phyloP scores from a whole-genome alignment of 2,797 vertebrate species.

The Lophius americanus region DNA sequence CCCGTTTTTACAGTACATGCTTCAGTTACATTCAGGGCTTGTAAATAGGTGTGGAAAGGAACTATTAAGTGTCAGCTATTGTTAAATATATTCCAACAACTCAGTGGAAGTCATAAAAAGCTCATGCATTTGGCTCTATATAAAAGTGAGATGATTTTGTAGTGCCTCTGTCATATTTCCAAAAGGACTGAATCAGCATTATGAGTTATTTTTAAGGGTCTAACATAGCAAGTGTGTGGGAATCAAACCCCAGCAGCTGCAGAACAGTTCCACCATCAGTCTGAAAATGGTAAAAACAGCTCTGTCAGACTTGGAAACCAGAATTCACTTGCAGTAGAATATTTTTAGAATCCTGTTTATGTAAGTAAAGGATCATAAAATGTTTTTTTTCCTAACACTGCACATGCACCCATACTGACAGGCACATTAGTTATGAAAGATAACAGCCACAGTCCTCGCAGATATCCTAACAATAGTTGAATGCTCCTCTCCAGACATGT shows the following conservation, averaged over 20 bases:
- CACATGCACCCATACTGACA: conserved; percentile 15
- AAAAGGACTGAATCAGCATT: conserved; percentile 10
- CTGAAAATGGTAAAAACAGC: conserved; percentile 41
- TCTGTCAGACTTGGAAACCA: conserved; percentile 33
- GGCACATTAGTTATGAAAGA: conserved; percentile 5
- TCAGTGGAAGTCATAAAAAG: conserved; percentile 5
- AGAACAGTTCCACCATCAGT: neutral
- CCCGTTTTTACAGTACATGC: conserved; percentile 51
- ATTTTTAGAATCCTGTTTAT: conserved; percentile 44
- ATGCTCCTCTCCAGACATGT: neutral
- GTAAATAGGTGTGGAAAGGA: conserved; percentile 33
- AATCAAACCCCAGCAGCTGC: conserved; percentile 5
- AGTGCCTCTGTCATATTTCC: conserved; percentile 8
- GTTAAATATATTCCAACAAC: conserved; percentile 23
- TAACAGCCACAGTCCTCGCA: conserved; percentile 7
- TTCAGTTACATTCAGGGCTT: conserved; percentile 36
- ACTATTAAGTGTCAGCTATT: conserved; percentile 35
- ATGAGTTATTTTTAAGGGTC: conserved; percentile 16
- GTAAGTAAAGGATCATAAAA: conserved; percentile 18
- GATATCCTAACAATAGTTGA: conserved; percentile 6
- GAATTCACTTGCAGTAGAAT: conserved; percentile 15
- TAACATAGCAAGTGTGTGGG: neutral
- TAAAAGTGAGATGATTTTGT: conserved; percentile 1
- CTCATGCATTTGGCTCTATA: conserved; percentile 1
- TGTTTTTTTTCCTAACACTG: conserved; percentile 4